phyloP scores from a whole-genome alignment of 2,797 vertebrate genomes.

The Phoxinus dragarum region DNA sequence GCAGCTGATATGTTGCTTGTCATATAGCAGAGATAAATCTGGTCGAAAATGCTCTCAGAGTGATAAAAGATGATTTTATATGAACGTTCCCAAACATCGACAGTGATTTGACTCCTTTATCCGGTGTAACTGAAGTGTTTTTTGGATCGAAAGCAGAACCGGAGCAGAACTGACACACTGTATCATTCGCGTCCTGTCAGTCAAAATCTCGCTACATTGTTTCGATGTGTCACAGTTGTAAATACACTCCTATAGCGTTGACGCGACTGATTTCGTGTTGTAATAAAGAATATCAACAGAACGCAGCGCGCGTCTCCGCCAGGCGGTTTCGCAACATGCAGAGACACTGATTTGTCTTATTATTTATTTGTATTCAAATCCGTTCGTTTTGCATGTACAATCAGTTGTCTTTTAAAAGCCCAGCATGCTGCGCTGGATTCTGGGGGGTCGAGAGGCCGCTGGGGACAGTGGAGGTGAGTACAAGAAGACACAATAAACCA shows the following conservation, averaged over 20 bases:
- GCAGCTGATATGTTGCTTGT: conserved; percentile 2
- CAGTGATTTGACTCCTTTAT: not conserved
- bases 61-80: not conserved
- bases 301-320: not conserved
- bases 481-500: too few species aligned
- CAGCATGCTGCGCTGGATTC: conserved; percentile 91
- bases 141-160: not conserved
- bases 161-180: not conserved
- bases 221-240: not conserved
- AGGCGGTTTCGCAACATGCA: conserved; percentile 13
- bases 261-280: not conserved
- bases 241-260: not conserved
- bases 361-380: not conserved
- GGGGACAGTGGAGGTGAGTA: conserved; percentile 84
- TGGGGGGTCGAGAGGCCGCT: conserved; percentile 89
- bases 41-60: not conserved
- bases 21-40: not conserved
- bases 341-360: conserved; percentile 9
- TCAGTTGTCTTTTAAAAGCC: not conserved
- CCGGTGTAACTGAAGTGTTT: not conserved
- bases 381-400: not conserved
- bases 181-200: conserved; percentile 1
- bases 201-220: not conserved
- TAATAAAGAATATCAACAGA: not conserved
- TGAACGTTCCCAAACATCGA: not conserved